Percentiles rank a stretch among this genome's conserved stretches.
phyloP scores from a whole-genome alignment of 2,888 invertebrate species.

The Cheilosia impressa region DNA sequence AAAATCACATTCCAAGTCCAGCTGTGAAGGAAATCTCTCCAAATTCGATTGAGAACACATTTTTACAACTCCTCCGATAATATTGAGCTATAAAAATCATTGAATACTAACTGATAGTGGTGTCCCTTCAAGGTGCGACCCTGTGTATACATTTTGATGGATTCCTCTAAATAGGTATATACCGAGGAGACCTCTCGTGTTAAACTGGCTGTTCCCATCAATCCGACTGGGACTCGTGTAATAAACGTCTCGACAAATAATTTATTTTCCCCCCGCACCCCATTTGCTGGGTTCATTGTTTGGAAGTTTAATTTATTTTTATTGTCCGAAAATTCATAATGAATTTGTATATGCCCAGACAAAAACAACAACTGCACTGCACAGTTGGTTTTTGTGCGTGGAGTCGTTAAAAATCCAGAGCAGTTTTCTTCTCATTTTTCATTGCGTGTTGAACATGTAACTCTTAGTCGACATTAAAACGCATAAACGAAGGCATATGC shows the following conservation, averaged over 20 bases:
- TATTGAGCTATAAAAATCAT: slow-evolving; percentile 53
- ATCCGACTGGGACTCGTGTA: slow-evolving; percentile 12
- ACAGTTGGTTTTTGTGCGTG: slow-evolving; percentile 1
- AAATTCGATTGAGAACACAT: slow-evolving; percentile 34
- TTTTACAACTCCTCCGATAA: slow-evolving; percentile 48
- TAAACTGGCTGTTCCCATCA: slow-evolving; percentile 45
- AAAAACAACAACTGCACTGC: neutral
- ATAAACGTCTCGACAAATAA: slow-evolving; percentile 58
- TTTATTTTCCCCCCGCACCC: slow-evolving; percentile 22
- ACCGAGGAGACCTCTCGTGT: slow-evolving; percentile 15
- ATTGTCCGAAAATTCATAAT: slow-evolving; percentile 66
- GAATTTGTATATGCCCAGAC: slow-evolving; percentile 42
- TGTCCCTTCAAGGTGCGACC: slow-evolving; percentile 53
- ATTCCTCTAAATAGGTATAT: slow-evolving; percentile 13
- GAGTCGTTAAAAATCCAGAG: slow-evolving; percentile 53
- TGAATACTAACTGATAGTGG: slow-evolving; percentile 33
- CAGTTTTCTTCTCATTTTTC: slow-evolving; percentile 61
- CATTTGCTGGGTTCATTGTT: slow-evolving; percentile 32
- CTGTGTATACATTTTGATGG: slow-evolving; percentile 20
- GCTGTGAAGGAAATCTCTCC: slow-evolving; percentile 22
- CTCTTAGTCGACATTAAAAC: slow-evolving; percentile 4
- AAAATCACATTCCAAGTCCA: slow-evolving; percentile 45
- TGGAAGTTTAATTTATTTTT: slow-evolving; percentile 62
- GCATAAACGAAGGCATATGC: slow-evolving; percentile 19
- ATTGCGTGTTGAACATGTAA: slow-evolving; percentile 65